A percentile compares a stretch with the other conserved stretches of the same genome.
Conservation (phyloP, 1,140 invertebrate genomes). For the Helicoverpa zea region DNA sequence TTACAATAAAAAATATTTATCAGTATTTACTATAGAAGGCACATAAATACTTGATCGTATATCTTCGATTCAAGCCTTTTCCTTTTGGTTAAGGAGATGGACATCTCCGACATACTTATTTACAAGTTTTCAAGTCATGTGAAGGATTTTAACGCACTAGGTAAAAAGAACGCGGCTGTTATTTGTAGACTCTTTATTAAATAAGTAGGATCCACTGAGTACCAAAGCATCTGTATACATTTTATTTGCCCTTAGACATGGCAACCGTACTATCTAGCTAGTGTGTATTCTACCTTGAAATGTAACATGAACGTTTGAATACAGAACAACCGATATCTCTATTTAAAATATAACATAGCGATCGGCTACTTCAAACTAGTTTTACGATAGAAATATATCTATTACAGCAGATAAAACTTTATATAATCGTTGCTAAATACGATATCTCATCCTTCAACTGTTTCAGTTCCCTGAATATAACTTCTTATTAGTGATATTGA, state of each 20-base stretch:
- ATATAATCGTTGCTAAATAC: constrained; percentile 40
- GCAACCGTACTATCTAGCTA: background rate
- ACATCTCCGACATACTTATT: constrained; percentile 21
- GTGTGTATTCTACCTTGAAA: background rate
- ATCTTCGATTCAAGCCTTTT: background rate
- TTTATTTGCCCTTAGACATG: background rate
- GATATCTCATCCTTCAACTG: background rate
- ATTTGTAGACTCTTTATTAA: background rate
- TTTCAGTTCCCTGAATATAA: background rate
- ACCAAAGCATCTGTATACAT: no score
- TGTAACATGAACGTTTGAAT: constrained; percentile 27
- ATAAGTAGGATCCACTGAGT: background rate
- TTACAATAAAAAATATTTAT: constrained; percentile 23
- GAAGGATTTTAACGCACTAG: background rate
- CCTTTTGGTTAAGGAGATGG: constrained; percentile 1
- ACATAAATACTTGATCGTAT: background rate
- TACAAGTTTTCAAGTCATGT: constrained; percentile 21
- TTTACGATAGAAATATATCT: constrained; percentile 29
- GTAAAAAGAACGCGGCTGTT: background rate
- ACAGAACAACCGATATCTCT: constrained; percentile 6
- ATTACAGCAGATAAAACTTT: constrained; percentile 42
- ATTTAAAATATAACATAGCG: constrained; percentile 18
- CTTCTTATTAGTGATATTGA: background rate
- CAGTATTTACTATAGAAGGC: background rate
- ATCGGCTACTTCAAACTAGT: constrained; percentile 3